A percentile compares a stretch with the other conserved stretches of the same genome.
phyloP scores from a whole-genome alignment of 2,113 vertebrate genomes.

The Mesoclemmys tuberculata region DNA sequence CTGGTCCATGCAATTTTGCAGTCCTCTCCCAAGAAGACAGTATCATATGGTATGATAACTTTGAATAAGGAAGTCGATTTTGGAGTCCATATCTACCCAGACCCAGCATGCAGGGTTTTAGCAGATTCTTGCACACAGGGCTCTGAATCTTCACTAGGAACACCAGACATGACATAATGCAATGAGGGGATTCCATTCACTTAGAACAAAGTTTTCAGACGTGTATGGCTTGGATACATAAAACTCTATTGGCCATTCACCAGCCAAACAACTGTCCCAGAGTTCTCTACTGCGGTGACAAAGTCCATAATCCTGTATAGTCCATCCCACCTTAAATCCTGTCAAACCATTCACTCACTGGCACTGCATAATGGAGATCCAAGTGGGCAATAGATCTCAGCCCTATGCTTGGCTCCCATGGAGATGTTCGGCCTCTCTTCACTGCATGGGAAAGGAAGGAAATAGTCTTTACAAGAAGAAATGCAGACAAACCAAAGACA shows the following conservation, averaged over 20 bases:
- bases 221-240: background rate
- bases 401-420: background rate
- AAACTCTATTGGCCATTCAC: background rate
- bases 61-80: background rate
- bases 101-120: background rate
- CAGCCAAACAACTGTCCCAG: background rate
- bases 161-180: background rate
- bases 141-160: background rate
- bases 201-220: background rate
- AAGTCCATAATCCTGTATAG: background rate
- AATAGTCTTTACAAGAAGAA: background rate
- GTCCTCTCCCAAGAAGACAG: background rate
- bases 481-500: constrained; percentile 15
- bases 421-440: background rate
- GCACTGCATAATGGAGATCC: background rate
- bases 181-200: background rate
- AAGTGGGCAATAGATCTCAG: constrained; percentile 8
- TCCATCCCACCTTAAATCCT: background rate
- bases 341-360: background rate
- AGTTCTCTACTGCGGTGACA: background rate
- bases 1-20: background rate
- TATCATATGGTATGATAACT: background rate
- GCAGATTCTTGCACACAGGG: background rate
- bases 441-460: background rate
- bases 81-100: background rate